Evolutionary conservation across 1,140 invertebrate species (phyloP).

Genomic region (Myzus persicae): DNA sequence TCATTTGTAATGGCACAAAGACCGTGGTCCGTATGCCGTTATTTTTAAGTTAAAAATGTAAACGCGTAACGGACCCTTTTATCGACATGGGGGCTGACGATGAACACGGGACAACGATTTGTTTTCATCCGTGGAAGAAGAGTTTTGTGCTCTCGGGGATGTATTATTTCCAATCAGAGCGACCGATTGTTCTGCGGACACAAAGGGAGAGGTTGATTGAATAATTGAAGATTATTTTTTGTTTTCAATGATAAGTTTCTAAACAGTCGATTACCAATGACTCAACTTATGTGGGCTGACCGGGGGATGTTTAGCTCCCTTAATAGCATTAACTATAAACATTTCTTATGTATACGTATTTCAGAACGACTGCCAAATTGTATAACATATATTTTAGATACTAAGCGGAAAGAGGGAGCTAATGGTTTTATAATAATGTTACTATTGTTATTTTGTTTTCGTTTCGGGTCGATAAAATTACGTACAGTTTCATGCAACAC

Average conservation of each 20-base stretch:
- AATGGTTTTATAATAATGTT: neutral
- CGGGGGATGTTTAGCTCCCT: neutral
- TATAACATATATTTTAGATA: neutral
- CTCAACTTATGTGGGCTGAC: neutral
- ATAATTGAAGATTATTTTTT: slow-evolving; percentile 10
- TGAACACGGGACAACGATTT: neutral
- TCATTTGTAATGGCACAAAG: neutral
- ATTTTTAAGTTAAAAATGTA: slow-evolving; percentile 11
- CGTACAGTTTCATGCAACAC: neutral
- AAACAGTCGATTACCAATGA: neutral
- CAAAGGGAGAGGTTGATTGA: neutral
- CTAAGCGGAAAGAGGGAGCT: neutral
- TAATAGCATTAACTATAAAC: neutral
- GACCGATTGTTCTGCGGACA: neutral
- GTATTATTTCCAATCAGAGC: neutral
- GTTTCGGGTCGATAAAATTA: neutral
- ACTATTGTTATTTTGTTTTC: neutral
- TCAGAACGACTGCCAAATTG: neutral
- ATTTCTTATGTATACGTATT: neutral
- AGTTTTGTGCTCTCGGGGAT: neutral
- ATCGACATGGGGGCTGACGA: neutral
- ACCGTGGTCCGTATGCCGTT: neutral
- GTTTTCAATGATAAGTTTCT: neutral
- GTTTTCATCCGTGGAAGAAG: neutral
- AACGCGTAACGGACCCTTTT: neutral